These are phyloP conservation scores for Xiphophorus birchmanni DNA, from an alignment of 2,797 vertebrate species.

Conservation along the genomic window DNA sequence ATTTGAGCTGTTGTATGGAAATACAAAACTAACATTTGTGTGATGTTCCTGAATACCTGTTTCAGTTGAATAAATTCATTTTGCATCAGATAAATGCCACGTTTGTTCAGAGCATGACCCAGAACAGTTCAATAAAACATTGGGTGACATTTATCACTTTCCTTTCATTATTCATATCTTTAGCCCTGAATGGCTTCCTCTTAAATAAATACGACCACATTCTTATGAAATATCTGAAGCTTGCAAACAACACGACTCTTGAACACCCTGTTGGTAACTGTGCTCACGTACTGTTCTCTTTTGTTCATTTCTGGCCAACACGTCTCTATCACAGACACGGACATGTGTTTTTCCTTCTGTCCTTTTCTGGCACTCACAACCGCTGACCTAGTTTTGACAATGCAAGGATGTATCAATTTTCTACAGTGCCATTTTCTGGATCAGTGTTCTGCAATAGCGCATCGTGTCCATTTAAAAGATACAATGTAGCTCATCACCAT, in stretches of 20 bases:
- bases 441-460: background rate
- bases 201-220: slow-evolving; percentile 9
- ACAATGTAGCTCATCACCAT: background rate
- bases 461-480: background rate
- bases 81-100: background rate
- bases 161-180: slow-evolving; percentile 36
- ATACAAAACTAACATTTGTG: background rate
- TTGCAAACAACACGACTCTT: slow-evolving; percentile 17
- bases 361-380: slow-evolving; percentile 2
- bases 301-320: background rate
- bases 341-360: background rate
- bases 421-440: background rate
- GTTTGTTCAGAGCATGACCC: background rate
- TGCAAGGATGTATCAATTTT: slow-evolving; percentile 11
- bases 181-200: slow-evolving; percentile 7
- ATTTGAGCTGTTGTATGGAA: slow-evolving; percentile 5
- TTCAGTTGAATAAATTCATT: slow-evolving; percentile 20
- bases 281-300: background rate
- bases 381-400: slow-evolving; percentile 10
- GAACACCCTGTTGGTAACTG: background rate
- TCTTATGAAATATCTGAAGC: slow-evolving; percentile 5
- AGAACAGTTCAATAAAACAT: slow-evolving; percentile 36
- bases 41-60: background rate
- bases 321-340: background rate
- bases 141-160: slow-evolving; percentile 14